Percentiles rank a stretch among this genome's conserved stretches.
These are phyloP conservation scores for Apamea monoglypha DNA, from an alignment of 2,888 invertebrate genomes.

Conservation along the genomic window DNA sequence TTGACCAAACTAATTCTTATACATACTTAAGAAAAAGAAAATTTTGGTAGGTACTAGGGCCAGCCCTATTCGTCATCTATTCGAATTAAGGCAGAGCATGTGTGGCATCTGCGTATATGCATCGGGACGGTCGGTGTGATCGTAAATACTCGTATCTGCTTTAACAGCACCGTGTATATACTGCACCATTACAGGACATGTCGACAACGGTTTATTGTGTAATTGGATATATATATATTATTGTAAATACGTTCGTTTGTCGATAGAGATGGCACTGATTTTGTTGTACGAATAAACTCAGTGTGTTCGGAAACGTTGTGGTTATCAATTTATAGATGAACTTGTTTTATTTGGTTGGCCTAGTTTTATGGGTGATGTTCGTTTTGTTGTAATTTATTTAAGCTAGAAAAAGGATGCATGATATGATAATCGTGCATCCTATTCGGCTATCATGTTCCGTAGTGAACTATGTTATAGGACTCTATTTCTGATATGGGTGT, in stretches of 20 bases:
- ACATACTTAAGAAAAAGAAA: background rate
- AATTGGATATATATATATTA: slow-evolving; percentile 69
- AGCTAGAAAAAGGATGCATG: slow-evolving; percentile 6
- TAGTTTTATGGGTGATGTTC: slow-evolving; percentile 15
- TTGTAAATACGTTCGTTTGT: slow-evolving; percentile 60
- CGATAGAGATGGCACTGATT: slow-evolving; percentile 50
- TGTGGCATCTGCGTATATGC: slow-evolving; percentile 89
- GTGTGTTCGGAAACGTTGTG: slow-evolving; percentile 32
- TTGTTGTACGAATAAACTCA: slow-evolving; percentile 52
- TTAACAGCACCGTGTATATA: slow-evolving; percentile 82
- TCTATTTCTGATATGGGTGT: slow-evolving; percentile 1
- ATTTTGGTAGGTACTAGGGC: slow-evolving; percentile 18
- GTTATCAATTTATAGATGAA: slow-evolving; percentile 50
- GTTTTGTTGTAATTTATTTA: slow-evolving; percentile 13
- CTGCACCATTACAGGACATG: slow-evolving; percentile 73
- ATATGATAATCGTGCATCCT: slow-evolving; percentile 26
- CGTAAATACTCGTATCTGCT: slow-evolving; percentile 88
- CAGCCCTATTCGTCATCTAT: slow-evolving; percentile 87
- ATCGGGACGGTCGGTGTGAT: slow-evolving; percentile 75
- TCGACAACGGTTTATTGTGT: slow-evolving; percentile 79
- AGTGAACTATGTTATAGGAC: background rate
- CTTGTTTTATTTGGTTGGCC: slow-evolving; percentile 44
- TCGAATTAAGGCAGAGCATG: slow-evolving; percentile 89
- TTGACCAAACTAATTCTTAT: background rate
- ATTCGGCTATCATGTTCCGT: slow-evolving; percentile 25